Evolutionary conservation across 2,888 invertebrate genomes (phyloP), one percentile per base, ranked within the genome.

Genomic region (Tuta absoluta): DNA sequence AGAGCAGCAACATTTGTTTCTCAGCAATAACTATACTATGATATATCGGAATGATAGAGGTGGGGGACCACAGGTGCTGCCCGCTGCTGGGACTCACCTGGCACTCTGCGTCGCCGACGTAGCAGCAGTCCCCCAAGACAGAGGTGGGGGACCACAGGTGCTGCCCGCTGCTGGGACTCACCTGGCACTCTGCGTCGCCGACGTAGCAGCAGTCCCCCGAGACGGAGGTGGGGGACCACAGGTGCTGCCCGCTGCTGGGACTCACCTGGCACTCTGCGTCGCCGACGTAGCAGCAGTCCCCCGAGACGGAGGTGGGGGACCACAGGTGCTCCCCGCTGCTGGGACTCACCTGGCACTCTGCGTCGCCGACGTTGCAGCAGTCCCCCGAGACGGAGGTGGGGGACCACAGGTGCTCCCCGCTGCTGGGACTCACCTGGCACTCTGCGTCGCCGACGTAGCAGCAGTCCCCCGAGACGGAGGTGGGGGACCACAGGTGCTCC

Each of bases 41-140:
- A n/a, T n/a, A n/a, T n/a, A n/a, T n/a, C n/a, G n/a, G n/a, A n/a
- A n/a, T n/a, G n/a, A n/a, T n/a, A n/a, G 97, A 96, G 63, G 97
- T 96, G 67, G 97, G 95, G 70, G 96, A 94, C 98, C 98, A 98
- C 72, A 97, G 94, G 87, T 98, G 98, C 80, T 98, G 98, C 45
- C 97, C 97, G 86, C 96, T n/a, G n/a, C n/a, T n/a, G n/a, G n/a
- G n/a, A 14, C 12, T 92, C 87, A 97, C 97, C 91, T 95, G 94
- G 85, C 98, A 98, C 80, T 98, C 97, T 56, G 93, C 92, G 78
- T 97, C 97, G 72, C 96, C 97, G 63, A 97, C 95, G 85, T 98
- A 98, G 88, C 98, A 98, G 85, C 97, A 95, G 89, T 98, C 98
- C 24, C 98, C 98, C 60, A 98, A 98, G n/a, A n/a, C n/a, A n/a